phyloP scores from a whole-genome alignment of 2,888 invertebrate species.

The Anticlea derivata region DNA sequence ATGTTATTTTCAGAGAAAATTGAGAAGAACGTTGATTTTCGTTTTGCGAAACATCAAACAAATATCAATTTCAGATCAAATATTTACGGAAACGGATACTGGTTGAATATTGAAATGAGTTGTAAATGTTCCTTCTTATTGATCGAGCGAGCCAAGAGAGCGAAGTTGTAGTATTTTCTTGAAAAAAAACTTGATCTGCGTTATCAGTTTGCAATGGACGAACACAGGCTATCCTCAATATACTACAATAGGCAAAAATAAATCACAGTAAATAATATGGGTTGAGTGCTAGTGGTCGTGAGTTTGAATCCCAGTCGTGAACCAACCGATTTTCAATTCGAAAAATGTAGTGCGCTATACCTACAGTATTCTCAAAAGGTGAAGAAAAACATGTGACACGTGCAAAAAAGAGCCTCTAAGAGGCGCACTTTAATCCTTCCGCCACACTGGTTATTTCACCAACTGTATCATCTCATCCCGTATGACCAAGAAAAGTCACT shows the following conservation, averaged over 20 bases:
- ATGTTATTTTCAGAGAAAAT: background rate
- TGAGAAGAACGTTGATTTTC: background rate
- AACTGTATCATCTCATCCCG: too few relatives aligned
- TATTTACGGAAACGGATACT: conserved; percentile 3
- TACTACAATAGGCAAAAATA: background rate
- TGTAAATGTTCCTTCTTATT: conserved; percentile 1
- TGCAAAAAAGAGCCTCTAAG: too few relatives aligned
- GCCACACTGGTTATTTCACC: too few relatives aligned
- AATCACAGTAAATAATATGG: background rate
- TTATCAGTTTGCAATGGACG: background rate
- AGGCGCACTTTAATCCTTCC: too few relatives aligned
- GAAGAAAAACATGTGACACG: too few relatives aligned
- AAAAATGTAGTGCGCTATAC: too few relatives aligned
- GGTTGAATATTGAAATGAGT: background rate
- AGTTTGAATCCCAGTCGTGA: too few relatives aligned
- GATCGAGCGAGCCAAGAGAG: too few relatives aligned
- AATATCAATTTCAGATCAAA: conserved; percentile 9
- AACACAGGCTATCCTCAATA: background rate
- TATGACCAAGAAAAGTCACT: too few relatives aligned
- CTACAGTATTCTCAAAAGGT: too few relatives aligned
- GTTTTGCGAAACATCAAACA: background rate
- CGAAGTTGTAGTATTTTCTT: background rate
- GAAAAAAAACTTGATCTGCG: background rate
- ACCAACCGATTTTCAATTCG: too few relatives aligned
- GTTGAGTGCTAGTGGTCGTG: too few relatives aligned